phyloP scores from a whole-genome alignment of 2,888 invertebrate genomes.

The Cantharis flavilabris region DNA sequence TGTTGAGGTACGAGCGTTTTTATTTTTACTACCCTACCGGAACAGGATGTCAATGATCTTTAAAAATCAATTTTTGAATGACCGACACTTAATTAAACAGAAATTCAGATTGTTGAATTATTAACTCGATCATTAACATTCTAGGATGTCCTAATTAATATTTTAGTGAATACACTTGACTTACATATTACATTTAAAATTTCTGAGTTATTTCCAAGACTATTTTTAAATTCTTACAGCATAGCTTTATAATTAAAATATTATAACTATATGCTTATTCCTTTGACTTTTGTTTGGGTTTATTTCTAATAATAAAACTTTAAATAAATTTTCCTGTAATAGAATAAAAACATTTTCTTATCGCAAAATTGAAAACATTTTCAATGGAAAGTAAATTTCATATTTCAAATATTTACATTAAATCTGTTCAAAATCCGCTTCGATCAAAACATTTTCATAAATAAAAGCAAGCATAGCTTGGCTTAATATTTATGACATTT shows the following conservation, averaged over 20 bases:
- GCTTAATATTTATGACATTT: not conserved
- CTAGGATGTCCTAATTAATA: not conserved
- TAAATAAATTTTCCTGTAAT: not conserved
- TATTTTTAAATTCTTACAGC: slow-evolving; percentile 26
- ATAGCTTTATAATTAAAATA: slow-evolving; percentile 19
- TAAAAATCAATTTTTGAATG: not conserved
- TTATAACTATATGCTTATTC: not conserved
- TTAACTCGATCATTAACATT: not conserved
- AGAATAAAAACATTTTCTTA: not conserved
- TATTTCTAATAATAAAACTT: not conserved
- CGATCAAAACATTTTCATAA: not conserved
- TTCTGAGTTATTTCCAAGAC: slow-evolving; percentile 6
- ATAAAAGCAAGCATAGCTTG: not conserved
- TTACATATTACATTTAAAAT: not conserved
- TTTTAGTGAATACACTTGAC: not conserved
- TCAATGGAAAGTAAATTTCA: not conserved
- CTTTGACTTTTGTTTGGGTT: not conserved
- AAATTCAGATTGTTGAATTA: not conserved
- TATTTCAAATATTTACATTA: not conserved
- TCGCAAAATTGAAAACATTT: not conserved
- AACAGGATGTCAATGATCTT: not conserved
- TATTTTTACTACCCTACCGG: not conserved
- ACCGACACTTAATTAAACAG: not conserved
- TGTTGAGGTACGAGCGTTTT: not conserved
- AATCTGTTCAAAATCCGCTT: not conserved